Conservation (phyloP, 2,113 vertebrate species). For the Gasterosteus nipponicus region DNA sequence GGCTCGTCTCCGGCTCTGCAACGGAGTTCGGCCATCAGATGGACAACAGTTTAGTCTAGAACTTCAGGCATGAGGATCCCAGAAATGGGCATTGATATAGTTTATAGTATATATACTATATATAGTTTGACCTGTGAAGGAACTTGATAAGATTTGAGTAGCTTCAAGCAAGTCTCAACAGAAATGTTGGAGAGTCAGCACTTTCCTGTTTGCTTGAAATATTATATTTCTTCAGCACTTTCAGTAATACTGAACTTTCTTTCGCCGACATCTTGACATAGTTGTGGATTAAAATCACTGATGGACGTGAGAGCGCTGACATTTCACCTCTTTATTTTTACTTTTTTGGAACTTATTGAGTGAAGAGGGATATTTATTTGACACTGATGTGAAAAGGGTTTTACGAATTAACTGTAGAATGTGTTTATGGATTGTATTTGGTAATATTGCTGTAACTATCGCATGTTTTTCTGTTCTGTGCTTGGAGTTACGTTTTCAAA, state of each 20-base stretch:
- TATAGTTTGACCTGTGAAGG: neutral
- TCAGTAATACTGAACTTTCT: neutral
- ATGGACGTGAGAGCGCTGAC: conserved; percentile 26
- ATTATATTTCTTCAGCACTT: neutral
- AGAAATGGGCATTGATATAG: neutral
- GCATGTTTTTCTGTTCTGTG: conserved; percentile 27
- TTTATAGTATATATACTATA: too few relatives aligned
- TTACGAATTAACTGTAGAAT: conserved; percentile 17
- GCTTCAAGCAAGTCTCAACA: neutral
- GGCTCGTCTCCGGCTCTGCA: neutral
- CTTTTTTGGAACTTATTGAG: conserved; percentile 12
- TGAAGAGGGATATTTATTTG: neutral
- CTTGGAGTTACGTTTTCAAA: conserved; percentile 11
- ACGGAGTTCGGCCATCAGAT: too few relatives aligned
- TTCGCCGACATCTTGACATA: neutral
- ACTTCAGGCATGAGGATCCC: neutral
- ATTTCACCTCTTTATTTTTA: conserved; percentile 2
- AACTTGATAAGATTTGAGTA: neutral
- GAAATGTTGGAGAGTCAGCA: neutral
- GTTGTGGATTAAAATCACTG: conserved; percentile 20
- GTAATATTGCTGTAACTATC: neutral
- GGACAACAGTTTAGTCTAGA: too few relatives aligned
- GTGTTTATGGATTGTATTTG: conserved; percentile 7
- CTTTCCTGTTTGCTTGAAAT: neutral
- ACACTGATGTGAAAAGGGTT: conserved; percentile 2